These are phyloP conservation scores for Maconellicoccus hirsutus DNA, from an alignment of 1,140 invertebrate genomes.

Conservation along the genomic window DNA sequence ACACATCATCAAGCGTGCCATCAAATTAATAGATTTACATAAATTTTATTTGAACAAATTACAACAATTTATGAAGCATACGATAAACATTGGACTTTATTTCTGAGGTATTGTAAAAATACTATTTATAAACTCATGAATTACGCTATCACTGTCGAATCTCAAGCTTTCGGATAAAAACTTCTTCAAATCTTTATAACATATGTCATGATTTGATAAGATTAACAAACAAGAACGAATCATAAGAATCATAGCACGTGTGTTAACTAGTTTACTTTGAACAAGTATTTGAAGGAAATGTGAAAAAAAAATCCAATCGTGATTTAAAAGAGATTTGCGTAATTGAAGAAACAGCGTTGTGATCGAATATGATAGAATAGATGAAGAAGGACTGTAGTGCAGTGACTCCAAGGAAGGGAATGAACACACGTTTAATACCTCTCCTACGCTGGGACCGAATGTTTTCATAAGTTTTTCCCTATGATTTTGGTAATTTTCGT, in stretches of 20 bases:
- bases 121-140: neutral
- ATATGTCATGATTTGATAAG: neutral
- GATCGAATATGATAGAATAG: neutral
- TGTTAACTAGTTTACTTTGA: neutral
- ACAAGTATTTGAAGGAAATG: neutral
- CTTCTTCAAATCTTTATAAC: neutral
- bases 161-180: neutral
- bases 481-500: neutral
- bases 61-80: too few relatives aligned
- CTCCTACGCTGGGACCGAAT: neutral
- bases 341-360: neutral
- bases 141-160: neutral
- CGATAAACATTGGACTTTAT: too few relatives aligned
- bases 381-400: neutral
- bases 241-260: neutral
- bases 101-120: neutral
- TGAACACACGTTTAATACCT: neutral
- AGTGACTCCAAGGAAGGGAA: neutral
- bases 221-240: neutral
- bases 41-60: too few relatives aligned
- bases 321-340: neutral
- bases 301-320: neutral
- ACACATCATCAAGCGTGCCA: too few relatives aligned
- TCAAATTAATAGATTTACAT: too few relatives aligned
- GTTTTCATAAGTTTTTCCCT: neutral